Base-by-base conservation (phyloP, 2,113 vertebrate genomes). In the Hypanus sabinus region DNA sequence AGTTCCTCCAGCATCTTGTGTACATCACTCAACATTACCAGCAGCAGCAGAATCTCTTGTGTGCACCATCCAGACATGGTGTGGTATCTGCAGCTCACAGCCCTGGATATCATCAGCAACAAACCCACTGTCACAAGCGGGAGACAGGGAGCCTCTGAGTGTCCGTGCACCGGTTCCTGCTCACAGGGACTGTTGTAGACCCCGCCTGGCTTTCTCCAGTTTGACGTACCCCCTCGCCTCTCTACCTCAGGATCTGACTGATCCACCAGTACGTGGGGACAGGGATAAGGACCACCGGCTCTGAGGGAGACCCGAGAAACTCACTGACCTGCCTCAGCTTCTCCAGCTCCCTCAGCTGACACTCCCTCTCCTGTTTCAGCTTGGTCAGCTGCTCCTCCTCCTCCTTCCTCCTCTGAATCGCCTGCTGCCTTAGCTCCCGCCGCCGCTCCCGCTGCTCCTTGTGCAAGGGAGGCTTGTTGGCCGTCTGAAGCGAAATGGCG, bases 401-500 rank as follows among this genome's bases (percentile, higher is more conserved):
- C 70, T 93, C 68, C 2, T 94, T 95, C 94, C 94, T 95, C 91
- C 94, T 95, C 22, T 94, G 95, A 0, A 95, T 95, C 94, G 95
- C 95, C 88, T 95, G 94, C 57, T 96, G 95, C 22, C 97, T 95
- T 94, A 96, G 96, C 76, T 96, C 95, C 14, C 96, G 95, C 38
- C 97, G 94, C 85, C 96, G 96, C 77, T 96, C 94, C 83, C 97
- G 97, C 33, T 97, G 96, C 71, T 97, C 96, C 0, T 96, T 94
- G 95, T 97, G 97, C 38, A 96, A 77, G 7, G 96, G 97, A 22
- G 92, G 94, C 94, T 96, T 97, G 20, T 95, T 95, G 79, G 96
- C 96, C 0, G 90, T 71, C 94, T 95, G 96, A 79, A 97, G 96
- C 92, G 96, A 95, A 62, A 97, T 94, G 0, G 96, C 96, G 1